A percentile compares a stretch with the other conserved stretches of the same genome.
phyloP scores from a whole-genome alignment of 2,113 vertebrate genomes.

The Neogobius melanostomus region DNA sequence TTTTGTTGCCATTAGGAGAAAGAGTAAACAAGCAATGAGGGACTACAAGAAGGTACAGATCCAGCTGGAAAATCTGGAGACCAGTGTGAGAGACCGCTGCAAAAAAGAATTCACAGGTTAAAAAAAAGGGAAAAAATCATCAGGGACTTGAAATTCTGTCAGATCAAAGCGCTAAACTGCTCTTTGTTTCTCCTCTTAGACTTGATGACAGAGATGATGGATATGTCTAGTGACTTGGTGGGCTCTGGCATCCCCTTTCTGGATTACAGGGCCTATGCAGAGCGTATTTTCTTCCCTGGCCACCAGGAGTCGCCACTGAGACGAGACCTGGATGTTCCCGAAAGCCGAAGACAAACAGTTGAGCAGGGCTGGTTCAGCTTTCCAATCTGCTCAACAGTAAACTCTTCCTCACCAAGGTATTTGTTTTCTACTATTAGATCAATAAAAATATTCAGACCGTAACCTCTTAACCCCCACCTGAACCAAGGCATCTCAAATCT shows the following conservation, averaged over 20 bases:
- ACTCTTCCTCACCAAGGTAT: slow-evolving; percentile 96
- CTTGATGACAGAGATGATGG: slow-evolving; percentile 98
- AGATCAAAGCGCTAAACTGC: background rate
- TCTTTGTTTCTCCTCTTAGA: slow-evolving; percentile 68
- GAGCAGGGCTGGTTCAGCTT: slow-evolving; percentile 92
- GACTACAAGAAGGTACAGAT: slow-evolving; percentile 99
- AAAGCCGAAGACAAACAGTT: slow-evolving; percentile 88
- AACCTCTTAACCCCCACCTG: too few species aligned
- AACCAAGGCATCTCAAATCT: too few species aligned
- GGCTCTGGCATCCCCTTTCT: slow-evolving; percentile 95
- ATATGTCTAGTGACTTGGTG: slow-evolving; percentile 94
- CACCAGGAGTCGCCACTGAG: slow-evolving; percentile 90
- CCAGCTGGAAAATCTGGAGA: slow-evolving; percentile 96
- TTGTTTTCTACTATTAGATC: background rate
- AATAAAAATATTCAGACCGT: too few species aligned
- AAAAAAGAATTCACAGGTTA: slow-evolving; percentile 98
- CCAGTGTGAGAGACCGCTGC: slow-evolving; percentile 94
- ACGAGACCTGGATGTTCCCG: slow-evolving; percentile 89
- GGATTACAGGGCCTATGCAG: slow-evolving; percentile 90
- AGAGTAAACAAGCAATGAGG: slow-evolving; percentile 94
- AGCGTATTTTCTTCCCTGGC: slow-evolving; percentile 96
- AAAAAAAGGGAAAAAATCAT: background rate
- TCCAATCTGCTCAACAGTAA: slow-evolving; percentile 98
- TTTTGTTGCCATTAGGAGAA: slow-evolving; percentile 79
- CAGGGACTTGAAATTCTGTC: background rate